Percentiles rank a stretch among this genome's conserved stretches.
These are phyloP conservation scores for Margarornis squamiger DNA, from an alignment of 2,797 vertebrate species.

Conservation along the genomic window DNA sequence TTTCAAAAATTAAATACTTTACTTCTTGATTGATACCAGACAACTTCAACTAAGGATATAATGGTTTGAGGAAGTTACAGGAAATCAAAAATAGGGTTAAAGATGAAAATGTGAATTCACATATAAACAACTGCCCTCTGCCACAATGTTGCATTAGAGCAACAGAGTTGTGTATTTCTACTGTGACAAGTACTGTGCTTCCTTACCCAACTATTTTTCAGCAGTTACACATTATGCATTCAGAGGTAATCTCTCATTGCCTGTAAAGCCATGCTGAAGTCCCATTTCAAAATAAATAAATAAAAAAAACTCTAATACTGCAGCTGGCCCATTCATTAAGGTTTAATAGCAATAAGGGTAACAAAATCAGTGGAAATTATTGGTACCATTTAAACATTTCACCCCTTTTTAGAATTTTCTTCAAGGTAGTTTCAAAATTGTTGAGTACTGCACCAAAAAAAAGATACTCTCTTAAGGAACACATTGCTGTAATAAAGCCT, in stretches of 20 bases:
- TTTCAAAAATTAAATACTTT: not conserved
- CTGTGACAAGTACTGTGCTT: not conserved
- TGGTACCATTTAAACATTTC: not conserved
- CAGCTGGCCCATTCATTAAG: not conserved
- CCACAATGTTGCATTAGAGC: not conserved
- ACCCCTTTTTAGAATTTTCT: not conserved
- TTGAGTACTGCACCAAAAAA: not conserved
- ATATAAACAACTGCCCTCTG: not conserved
- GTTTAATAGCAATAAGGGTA: not conserved
- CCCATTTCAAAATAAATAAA: not conserved
- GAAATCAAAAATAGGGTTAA: not conserved
- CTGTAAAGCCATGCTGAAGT: not conserved
- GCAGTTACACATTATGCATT: not conserved
- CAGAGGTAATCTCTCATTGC: not conserved
- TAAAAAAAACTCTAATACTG: not conserved
- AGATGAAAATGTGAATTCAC: not conserved
- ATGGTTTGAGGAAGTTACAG: not conserved
- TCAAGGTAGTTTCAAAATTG: not conserved
- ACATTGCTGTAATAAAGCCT: not conserved
- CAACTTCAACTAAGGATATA: not conserved
- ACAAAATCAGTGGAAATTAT: not conserved
- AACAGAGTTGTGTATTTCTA: not conserved
- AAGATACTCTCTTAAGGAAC: not conserved
- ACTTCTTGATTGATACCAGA: not conserved
- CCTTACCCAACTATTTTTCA: not conserved